These are phyloP conservation scores for Mycalesis mineus DNA, from an alignment of 2,888 invertebrate species.

Conservation along the genomic window DNA sequence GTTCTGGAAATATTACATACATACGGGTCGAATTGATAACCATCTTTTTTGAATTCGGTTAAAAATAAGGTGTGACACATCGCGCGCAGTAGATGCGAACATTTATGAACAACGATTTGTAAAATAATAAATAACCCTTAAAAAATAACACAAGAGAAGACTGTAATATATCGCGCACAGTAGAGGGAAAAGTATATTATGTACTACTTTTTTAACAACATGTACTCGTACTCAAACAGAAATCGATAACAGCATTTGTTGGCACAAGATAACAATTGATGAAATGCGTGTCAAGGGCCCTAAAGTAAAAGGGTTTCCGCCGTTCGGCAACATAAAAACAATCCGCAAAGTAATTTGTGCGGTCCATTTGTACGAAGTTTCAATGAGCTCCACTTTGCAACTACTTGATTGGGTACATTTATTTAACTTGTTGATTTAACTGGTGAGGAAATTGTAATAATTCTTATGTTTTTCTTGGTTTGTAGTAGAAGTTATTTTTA, in stretches of 20 bases:
- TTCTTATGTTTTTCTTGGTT: not conserved
- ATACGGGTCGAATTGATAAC: no score
- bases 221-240: not conserved
- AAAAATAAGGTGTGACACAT: no score
- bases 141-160: no score
- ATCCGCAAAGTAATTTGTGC: constrained; percentile 8
- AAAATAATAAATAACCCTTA: no score
- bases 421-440: constrained; percentile 6
- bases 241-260: not conserved
- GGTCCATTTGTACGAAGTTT: constrained; percentile 10
- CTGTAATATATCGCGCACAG: no score
- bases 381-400: constrained; percentile 9
- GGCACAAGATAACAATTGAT: constrained; percentile 4
- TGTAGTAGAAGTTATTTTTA: no score
- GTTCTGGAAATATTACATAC: no score
- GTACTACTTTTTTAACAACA: not conserved
- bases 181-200: no score
- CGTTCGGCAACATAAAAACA: constrained; percentile 6
- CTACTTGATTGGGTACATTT: constrained; percentile 7
- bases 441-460: not conserved
- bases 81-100: no score
- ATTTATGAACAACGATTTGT: no score
- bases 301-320: not conserved
- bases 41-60: no score
- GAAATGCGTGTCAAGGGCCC: not conserved